Conservation (phyloP, 2,113 vertebrate species). For the Pseudopodoces humilis region DNA sequence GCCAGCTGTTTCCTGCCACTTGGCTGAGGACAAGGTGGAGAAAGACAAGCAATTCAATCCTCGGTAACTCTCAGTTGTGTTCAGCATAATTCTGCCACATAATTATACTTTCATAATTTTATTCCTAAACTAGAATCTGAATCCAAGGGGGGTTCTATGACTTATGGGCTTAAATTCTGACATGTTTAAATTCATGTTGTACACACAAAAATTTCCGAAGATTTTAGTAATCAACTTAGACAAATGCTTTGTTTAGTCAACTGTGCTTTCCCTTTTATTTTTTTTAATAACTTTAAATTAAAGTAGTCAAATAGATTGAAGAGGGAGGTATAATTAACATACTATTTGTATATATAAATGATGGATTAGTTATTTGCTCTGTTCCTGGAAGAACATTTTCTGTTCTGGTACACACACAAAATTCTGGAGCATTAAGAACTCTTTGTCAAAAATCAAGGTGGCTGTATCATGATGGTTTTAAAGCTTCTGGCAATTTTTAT, state of each 20-base stretch:
- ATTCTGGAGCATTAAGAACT: background rate
- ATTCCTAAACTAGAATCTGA: conserved; percentile 64
- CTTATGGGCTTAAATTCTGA: background rate
- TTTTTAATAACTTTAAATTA: background rate
- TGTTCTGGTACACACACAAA: background rate
- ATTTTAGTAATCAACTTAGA: background rate
- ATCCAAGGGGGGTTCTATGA: background rate
- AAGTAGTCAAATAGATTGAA: background rate
- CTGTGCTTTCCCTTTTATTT: background rate
- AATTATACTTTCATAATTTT: conserved; percentile 73
- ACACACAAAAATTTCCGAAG: background rate
- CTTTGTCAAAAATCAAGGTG: background rate
- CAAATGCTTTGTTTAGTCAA: conserved; percentile 14
- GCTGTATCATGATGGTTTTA: background rate
- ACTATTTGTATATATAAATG: background rate
- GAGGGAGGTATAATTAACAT: background rate
- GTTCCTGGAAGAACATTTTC: background rate
- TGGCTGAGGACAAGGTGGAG: conserved; percentile 84
- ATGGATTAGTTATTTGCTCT: background rate
- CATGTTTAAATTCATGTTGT: background rate
- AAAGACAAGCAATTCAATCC: conserved; percentile 83
- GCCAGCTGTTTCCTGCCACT: conserved; percentile 89
- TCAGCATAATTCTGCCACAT: conserved; percentile 72
- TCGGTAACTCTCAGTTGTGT: conserved; percentile 68
- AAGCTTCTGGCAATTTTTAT: background rate